Evolutionary conservation across 2,113 vertebrate genomes (phyloP).

Genomic region (Odocoileus virginianus): DNA sequence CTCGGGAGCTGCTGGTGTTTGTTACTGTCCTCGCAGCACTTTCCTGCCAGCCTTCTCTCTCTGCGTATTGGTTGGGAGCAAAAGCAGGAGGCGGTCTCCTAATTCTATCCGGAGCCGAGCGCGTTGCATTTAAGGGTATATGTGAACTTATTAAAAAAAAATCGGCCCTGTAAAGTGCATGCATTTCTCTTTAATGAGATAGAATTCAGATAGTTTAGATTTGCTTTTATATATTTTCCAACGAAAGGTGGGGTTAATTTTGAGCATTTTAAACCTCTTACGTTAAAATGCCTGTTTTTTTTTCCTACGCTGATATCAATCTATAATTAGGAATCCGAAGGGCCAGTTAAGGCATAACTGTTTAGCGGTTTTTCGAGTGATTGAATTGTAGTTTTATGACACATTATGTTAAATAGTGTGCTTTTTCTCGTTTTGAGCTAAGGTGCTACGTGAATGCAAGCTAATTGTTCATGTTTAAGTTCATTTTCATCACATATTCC

Average conservation of each 20-base stretch:
- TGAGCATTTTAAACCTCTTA: constrained; percentile 61
- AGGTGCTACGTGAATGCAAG: constrained; percentile 37
- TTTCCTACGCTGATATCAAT: constrained; percentile 51
- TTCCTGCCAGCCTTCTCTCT: constrained; percentile 64
- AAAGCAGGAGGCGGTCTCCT: constrained; percentile 67
- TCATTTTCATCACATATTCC: constrained; percentile 25
- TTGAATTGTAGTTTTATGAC: constrained; percentile 67
- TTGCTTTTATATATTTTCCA: constrained; percentile 52
- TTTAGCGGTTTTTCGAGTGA: constrained; percentile 63
- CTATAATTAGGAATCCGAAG: constrained; percentile 67
- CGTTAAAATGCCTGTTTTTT: constrained; percentile 49
- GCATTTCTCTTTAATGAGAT: constrained; percentile 36
- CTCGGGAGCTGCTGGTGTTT: constrained; percentile 72
- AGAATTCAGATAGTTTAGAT: constrained; percentile 54
- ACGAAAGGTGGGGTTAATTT: constrained; percentile 58
- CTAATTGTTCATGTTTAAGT: constrained; percentile 47
- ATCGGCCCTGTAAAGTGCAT: constrained; percentile 13
- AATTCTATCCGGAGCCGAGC: constrained; percentile 63
- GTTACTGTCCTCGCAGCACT: constrained; percentile 73
- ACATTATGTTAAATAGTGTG: constrained; percentile 54
- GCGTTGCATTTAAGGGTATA: constrained; percentile 67
- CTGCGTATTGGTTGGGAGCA: constrained; percentile 73
- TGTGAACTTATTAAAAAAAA: constrained; percentile 63
- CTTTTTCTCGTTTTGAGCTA: constrained; percentile 15
- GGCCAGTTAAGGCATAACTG: constrained; percentile 59